A percentile compares a stretch with the other conserved stretches of the same genome.
Conservation (phyloP, 30 jellyfish, hydroid and myxozoan genomes). For the Aurelia aurita region DNA sequence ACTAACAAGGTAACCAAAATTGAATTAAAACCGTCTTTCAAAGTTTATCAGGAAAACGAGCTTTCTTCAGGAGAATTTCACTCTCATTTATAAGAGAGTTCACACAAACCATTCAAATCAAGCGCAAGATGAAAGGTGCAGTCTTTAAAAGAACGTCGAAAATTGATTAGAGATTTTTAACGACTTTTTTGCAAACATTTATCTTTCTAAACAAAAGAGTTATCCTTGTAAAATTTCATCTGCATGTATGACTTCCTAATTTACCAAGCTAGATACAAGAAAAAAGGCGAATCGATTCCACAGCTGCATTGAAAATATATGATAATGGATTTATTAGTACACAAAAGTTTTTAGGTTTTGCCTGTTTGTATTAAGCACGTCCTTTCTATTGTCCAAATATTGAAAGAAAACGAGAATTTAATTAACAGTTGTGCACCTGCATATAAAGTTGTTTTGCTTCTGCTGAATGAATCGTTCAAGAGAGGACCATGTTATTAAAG, state of each 20-base stretch:
- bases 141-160: constrained; percentile 6
- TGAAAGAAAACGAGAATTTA: constrained; percentile 71
- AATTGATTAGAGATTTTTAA: neutral
- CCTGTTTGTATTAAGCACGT: constrained; percentile 40
- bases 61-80: too few species aligned
- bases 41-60: too few species aligned
- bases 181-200: neutral
- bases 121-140: neutral
- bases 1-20: too few species aligned
- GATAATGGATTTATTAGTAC: constrained; percentile 4
- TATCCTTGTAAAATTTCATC: constrained; percentile 7
- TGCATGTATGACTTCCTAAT: constrained; percentile 52
- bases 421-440: constrained; percentile 74
- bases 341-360: constrained; percentile 31
- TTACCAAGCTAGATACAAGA: constrained; percentile 44
- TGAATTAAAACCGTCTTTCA: too few species aligned
- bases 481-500: too few species aligned
- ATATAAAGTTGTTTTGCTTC: too few species aligned
- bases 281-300: constrained; percentile 3
- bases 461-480: too few species aligned
- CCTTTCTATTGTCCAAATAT: constrained; percentile 19
- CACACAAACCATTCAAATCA: neutral
- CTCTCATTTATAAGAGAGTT: too few species aligned
- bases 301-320: constrained; percentile 26
- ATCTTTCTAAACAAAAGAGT: neutral